Percentiles rank a stretch among this genome's conserved stretches.
Evolutionary conservation across 2,113 vertebrate species (phyloP).

Genomic region (Aspiorhynchus laticeps): DNA sequence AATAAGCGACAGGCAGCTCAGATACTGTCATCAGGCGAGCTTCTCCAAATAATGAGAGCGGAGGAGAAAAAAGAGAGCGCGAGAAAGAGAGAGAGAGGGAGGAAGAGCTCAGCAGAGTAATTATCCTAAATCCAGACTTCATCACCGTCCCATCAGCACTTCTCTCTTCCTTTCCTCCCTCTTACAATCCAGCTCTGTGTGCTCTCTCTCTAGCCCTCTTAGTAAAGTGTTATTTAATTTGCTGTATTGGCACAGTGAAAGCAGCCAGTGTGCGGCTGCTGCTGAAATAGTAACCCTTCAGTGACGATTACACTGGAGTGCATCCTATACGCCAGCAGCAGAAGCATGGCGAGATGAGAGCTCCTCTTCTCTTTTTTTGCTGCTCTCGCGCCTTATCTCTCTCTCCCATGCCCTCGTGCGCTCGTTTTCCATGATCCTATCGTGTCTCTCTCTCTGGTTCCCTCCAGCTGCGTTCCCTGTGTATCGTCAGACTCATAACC

Average conservation of each 20-base stretch:
- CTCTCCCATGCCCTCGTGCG: slow-evolving; percentile 15
- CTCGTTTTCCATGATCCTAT: slow-evolving; percentile 24
- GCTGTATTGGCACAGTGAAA: slow-evolving; percentile 69
- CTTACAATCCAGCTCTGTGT: slow-evolving; percentile 26
- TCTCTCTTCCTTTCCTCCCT: slow-evolving; percentile 27
- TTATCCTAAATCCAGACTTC: slow-evolving; percentile 76
- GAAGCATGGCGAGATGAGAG: slow-evolving; percentile 34
- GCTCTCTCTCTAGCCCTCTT: slow-evolving; percentile 44
- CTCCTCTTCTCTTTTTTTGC: slow-evolving; percentile 34
- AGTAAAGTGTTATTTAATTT: slow-evolving; percentile 55
- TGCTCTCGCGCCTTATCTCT: slow-evolving; percentile 21
- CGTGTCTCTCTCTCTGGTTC: slow-evolving; percentile 14
- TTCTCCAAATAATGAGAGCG: slow-evolving; percentile 74
- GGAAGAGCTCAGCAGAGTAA: slow-evolving; percentile 65
- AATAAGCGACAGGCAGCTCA: slow-evolving; percentile 78
- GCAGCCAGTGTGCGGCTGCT: slow-evolving; percentile 71
- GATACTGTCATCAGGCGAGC: slow-evolving; percentile 70
- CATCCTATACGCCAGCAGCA: slow-evolving; percentile 38
- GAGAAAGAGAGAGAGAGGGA: slow-evolving; percentile 39
- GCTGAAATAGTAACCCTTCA: slow-evolving; percentile 66
- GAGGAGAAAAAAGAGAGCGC: slow-evolving; percentile 50
- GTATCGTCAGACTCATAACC: slow-evolving; percentile 26
- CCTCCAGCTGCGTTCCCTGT: slow-evolving; percentile 20
- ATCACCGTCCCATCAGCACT: slow-evolving; percentile 75
- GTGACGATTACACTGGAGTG: slow-evolving; percentile 51